A percentile compares a stretch with the other conserved stretches of the same genome.
Evolutionary conservation across 2,113 vertebrate species (phyloP).

Genomic region (Paramisgurnus dabryanus): DNA sequence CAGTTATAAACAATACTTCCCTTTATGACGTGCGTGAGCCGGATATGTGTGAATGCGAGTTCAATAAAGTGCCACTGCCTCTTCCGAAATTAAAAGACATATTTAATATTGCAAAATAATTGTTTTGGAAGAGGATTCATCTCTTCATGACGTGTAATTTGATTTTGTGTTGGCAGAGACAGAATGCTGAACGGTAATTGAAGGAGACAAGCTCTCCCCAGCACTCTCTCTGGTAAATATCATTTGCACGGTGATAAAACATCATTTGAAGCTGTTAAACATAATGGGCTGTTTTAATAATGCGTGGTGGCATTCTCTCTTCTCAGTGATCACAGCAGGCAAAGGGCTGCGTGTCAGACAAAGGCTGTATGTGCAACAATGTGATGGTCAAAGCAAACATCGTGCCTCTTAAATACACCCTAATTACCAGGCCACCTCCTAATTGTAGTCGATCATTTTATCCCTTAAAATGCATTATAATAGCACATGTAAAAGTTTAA

Average conservation of each 20-base stretch:
- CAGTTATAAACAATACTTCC: neutral
- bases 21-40: neutral
- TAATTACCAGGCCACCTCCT: no score
- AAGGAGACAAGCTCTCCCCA: slow-evolving; percentile 46
- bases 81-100: slow-evolving; percentile 50
- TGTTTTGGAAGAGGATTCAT: slow-evolving; percentile 52
- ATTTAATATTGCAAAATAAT: slow-evolving; percentile 54
- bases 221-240: slow-evolving; percentile 50
- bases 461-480: no score
- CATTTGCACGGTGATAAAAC: slow-evolving; percentile 56
- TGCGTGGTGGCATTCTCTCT: slow-evolving; percentile 31
- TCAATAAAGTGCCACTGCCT: neutral
- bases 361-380: neutral
- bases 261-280: slow-evolving; percentile 50
- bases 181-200: slow-evolving; percentile 40
- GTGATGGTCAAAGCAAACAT: neutral
- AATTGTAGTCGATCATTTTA: no score
- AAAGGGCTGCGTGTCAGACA: slow-evolving; percentile 1
- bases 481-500: no score
- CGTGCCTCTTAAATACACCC: no score
- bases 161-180: slow-evolving; percentile 37
- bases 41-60: slow-evolving; percentile 1
- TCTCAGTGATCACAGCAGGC: slow-evolving; percentile 35
- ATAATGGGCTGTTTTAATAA: slow-evolving; percentile 56
- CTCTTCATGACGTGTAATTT: slow-evolving; percentile 41